These are phyloP conservation scores for Odontesthes bonariensis DNA, from an alignment of 2,113 vertebrate genomes.

Conservation along the genomic window DNA sequence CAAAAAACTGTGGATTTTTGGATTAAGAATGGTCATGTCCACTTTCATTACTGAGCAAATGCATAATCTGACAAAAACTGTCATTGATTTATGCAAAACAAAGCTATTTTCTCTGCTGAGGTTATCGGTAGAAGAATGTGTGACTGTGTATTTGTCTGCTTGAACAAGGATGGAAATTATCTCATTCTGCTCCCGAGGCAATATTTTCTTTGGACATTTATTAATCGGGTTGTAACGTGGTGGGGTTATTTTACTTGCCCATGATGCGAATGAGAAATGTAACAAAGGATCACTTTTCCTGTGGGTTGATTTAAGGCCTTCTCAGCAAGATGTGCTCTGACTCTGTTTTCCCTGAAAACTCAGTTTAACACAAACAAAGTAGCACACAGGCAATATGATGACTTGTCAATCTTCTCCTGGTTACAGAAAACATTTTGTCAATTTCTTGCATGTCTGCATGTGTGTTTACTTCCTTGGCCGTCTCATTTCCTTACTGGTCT, in stretches of 20 bases:
- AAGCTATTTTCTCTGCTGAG: not conserved
- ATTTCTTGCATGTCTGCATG: constrained; percentile 10
- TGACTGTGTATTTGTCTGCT: constrained; percentile 2
- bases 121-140: not conserved
- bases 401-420: constrained; percentile 15
- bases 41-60: not conserved
- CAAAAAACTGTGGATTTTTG: not conserved
- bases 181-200: constrained; percentile 21
- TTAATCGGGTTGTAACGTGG: constrained; percentile 15
- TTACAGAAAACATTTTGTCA: constrained; percentile 18
- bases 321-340: constrained; percentile 32
- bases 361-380: constrained; percentile 5
- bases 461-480: constrained; percentile 10
- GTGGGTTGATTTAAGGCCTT: constrained; percentile 48
- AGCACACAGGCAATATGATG: not conserved
- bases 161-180: constrained; percentile 25
- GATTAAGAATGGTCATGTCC: too few relatives aligned
- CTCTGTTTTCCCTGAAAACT: constrained; percentile 1
- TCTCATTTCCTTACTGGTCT: constrained; percentile 41
- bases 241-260: constrained; percentile 43
- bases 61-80: not conserved
- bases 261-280: constrained; percentile 27
- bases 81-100: constrained; percentile 3
- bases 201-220: constrained; percentile 50
- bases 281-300: constrained; percentile 69